Evolutionary conservation across 1,140 invertebrate genomes (phyloP).

Genomic region (Diachasmimorpha longicaudata): DNA sequence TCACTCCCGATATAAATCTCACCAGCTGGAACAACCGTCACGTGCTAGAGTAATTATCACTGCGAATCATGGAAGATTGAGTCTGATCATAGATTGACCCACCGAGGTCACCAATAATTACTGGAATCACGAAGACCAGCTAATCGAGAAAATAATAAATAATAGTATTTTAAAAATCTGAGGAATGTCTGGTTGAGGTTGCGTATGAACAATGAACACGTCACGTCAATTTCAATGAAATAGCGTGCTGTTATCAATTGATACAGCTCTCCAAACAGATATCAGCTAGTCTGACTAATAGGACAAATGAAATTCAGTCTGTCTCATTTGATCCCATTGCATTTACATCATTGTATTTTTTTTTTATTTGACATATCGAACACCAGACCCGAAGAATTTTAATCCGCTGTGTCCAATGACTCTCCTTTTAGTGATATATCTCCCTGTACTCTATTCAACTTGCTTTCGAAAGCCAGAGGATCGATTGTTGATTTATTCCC

Average conservation of each 20-base stretch:
- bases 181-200: not conserved
- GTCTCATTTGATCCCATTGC: not conserved
- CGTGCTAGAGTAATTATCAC: not conserved
- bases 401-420: not conserved
- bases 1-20: not conserved
- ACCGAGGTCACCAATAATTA: not conserved
- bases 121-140: not conserved
- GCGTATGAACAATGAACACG: not conserved
- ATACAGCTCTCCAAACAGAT: not conserved
- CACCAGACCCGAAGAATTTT: not conserved
- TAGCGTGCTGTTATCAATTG: not conserved
- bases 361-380: not conserved
- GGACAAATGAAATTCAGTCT: no score
- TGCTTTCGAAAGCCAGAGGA: slow-evolving; percentile 8
- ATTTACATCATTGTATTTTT: not conserved
- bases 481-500: slow-evolving; percentile 4
- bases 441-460: not conserved
- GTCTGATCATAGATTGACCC: not conserved
- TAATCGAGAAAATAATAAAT: not conserved
- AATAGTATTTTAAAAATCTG: not conserved
- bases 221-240: not conserved
- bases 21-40: not conserved
- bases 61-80: not conserved
- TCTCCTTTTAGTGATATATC: not conserved
- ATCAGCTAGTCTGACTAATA: not conserved